Percentiles rank a stretch among this genome's conserved stretches.
Conservation (phyloP, 2,888 invertebrate genomes). For the Rotaria macrura region DNA sequence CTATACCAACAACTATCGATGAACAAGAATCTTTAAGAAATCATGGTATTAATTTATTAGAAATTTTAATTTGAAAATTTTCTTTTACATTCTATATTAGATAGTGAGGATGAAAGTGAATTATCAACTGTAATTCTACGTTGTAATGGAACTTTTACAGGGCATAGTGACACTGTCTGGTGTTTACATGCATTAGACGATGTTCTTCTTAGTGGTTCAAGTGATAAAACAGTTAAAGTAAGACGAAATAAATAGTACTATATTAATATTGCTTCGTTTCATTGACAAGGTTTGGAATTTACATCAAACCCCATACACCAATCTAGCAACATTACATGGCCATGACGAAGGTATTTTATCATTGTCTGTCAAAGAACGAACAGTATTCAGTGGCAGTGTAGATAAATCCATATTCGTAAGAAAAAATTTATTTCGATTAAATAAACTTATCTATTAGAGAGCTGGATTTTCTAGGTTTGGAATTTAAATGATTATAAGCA, state of each 20-base stretch:
- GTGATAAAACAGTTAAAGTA: constrained; percentile 17
- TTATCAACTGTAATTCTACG: neutral
- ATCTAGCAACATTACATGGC: neutral
- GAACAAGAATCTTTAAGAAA: neutral
- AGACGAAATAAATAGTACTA: neutral
- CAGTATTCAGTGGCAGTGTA: neutral
- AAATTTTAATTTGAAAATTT: neutral
- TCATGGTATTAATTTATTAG: neutral
- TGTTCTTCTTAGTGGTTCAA: neutral
- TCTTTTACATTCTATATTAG: neutral
- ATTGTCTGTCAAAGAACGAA: neutral
- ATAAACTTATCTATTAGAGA: too few species aligned
- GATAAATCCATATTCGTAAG: neutral
- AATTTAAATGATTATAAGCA: neutral
- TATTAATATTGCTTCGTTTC: too few species aligned
- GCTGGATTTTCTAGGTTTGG: neutral
- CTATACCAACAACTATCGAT: neutral
- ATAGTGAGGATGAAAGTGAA: neutral
- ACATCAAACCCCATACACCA: neutral
- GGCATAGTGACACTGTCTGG: neutral
- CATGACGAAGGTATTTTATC: neutral
- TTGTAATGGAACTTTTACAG: constrained; percentile 14
- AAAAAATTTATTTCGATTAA: too few species aligned
- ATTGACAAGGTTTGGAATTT: neutral
- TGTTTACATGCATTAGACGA: constrained; percentile 6